Evolutionary conservation across 35 echinoderm and acorn worm genomes (phyloP), one percentile per base, ranked within the genome.

Genomic region (Chiridota heheva): DNA sequence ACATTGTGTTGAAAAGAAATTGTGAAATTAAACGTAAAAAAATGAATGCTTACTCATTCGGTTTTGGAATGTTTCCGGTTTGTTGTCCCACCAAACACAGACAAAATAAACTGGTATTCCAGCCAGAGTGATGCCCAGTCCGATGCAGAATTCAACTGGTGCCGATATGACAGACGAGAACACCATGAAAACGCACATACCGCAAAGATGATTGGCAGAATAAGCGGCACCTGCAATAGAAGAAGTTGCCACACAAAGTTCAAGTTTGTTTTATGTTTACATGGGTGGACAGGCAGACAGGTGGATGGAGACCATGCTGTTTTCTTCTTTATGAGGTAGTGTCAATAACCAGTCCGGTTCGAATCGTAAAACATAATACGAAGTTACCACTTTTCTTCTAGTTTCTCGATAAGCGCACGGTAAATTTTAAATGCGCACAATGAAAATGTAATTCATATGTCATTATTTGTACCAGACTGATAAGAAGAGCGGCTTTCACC

Each of bases 71-170:
- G 73, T 76, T 6, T 4, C 24, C 6, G 93, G 92, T 69, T 96
- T 90, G 24, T 78, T 81, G 34, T 89, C 44, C 92, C 92, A 96
- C 60, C 66, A 73, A 24, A 90, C 92, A 40, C 73, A 69, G 1
- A 96, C 27, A 24, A 42, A 79, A 76, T 96, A 96, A 15, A 96
- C 73, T 30, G 87, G 92, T 58, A 96, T 67, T 8, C 92, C 92
- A 20, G 76, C 34, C 0, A 96, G 5, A 1, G 70, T 86, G n/a
- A 96, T 96, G 3, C 20, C 45, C 10, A 85, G 60, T 3, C 92
- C 87, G 36, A 96, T 72, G 31, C 82, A 76, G 34, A 82, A 90
- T 45, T 96, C 92, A 1, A 82, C 28, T 15, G 87, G 87, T 35
- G 87, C 77, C 26, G 87, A 86, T 32, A 86, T 75, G 1, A 90